Conservation (phyloP, 92 coral and sea anemone species). For the Paragorgia papillata region DNA sequence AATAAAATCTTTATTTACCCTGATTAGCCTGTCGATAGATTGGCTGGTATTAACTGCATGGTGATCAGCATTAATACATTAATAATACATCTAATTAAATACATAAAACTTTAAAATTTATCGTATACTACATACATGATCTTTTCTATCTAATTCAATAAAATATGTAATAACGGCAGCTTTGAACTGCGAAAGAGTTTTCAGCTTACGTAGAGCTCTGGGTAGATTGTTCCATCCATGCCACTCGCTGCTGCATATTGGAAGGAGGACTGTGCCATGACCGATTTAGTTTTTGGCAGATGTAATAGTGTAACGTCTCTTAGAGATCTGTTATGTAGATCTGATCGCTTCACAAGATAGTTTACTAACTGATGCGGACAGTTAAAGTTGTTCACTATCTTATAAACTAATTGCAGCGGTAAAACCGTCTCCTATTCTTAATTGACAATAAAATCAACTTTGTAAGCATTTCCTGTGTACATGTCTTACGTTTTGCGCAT, state of each 20-base stretch:
- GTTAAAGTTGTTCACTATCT: too few species aligned
- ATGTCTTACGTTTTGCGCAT: too few species aligned
- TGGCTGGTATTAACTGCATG: too few species aligned
- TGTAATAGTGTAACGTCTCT: slow-evolving; percentile 39
- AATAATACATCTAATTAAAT: too few species aligned
- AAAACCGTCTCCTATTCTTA: slow-evolving; percentile 21
- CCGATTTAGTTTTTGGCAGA: too few species aligned
- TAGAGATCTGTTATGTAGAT: slow-evolving; percentile 25
- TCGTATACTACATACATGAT: too few species aligned
- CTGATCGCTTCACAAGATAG: slow-evolving; percentile 42
- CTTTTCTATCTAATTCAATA: too few species aligned
- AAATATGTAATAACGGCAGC: not conserved
- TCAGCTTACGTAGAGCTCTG: slow-evolving; percentile 28
- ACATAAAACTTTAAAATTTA: too few species aligned
- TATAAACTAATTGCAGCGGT: slow-evolving; percentile 22
- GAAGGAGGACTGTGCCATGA: slow-evolving; percentile 47
- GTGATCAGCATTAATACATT: too few species aligned
- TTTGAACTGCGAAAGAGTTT: slow-evolving; percentile 26
- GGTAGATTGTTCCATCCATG: slow-evolving; percentile 51
- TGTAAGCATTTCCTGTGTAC: slow-evolving; percentile 31
- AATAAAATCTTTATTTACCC: too few species aligned
- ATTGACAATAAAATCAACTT: slow-evolving; percentile 29
- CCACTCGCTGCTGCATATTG: slow-evolving; percentile 41
- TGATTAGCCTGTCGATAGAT: too few species aligned
- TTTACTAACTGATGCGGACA: too few species aligned